Conservation (phyloP, 2,113 vertebrate species). For the Gorsachius goisagi region DNA sequence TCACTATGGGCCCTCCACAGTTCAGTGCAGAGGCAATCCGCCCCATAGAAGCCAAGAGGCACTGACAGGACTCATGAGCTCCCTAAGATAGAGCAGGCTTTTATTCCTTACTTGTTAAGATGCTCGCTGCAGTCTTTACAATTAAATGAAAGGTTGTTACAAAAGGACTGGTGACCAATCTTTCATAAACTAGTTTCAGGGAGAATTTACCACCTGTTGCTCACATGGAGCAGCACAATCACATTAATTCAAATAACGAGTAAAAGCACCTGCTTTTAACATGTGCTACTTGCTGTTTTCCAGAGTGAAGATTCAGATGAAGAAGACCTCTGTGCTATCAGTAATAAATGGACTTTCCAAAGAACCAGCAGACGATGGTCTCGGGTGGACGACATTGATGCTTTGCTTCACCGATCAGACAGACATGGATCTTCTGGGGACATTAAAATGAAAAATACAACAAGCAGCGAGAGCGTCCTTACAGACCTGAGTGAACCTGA, state of each 20-base stretch:
- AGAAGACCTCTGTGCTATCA: constrained; percentile 93
- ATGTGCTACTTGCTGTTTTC: constrained; percentile 8
- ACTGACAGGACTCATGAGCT: background rate
- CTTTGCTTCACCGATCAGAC: constrained; percentile 76
- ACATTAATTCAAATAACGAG: background rate
- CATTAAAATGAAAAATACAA: constrained; percentile 83
- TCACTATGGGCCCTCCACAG: background rate
- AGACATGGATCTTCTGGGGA: constrained; percentile 73
- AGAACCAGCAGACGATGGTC: constrained; percentile 95
- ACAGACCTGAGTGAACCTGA: constrained; percentile 94
- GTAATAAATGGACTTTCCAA: constrained; percentile 97
- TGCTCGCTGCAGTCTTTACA: background rate
- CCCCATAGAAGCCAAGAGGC: background rate
- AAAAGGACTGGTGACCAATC: background rate
- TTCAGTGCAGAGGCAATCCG: background rate
- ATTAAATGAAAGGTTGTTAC: background rate
- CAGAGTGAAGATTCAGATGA: constrained; percentile 97
- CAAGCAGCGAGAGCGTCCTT: constrained; percentile 93
- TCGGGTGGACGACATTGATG: constrained; percentile 83
- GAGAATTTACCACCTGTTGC: background rate
- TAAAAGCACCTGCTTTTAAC: background rate
- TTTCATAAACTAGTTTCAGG: background rate
- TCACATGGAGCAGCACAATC: background rate
- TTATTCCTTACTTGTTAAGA: background rate
- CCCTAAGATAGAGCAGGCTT: background rate